Evolutionary conservation across 2,113 vertebrate genomes (phyloP).

Genomic region (Cyanoliseus patagonus): DNA sequence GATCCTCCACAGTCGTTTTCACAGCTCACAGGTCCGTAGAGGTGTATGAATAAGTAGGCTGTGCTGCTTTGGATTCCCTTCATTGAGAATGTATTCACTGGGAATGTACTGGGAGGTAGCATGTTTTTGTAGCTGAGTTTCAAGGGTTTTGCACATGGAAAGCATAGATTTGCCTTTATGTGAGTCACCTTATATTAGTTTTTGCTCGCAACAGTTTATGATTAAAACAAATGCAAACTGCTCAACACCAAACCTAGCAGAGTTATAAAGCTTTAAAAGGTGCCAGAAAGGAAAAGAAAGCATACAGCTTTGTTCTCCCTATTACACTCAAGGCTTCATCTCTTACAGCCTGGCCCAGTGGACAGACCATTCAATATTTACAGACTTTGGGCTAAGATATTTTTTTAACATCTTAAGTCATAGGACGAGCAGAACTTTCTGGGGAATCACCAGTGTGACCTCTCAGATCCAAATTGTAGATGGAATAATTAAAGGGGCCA

Average conservation of each 20-base stretch:
- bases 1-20: not conserved
- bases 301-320: not conserved
- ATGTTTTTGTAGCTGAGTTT: not conserved
- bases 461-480: not conserved
- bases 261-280: not conserved
- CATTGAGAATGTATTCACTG: not conserved
- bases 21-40: not conserved
- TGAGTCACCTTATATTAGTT: not conserved
- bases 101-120: not conserved
- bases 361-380: not conserved
- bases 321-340: not conserved
- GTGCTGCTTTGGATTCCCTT: not conserved
- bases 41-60: not conserved
- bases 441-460: not conserved
- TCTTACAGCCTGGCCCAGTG: not conserved
- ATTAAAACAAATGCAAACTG: not conserved
- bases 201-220: not conserved
- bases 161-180: not conserved
- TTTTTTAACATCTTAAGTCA: not conserved
- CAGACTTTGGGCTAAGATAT: accelerated
- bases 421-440: not conserved
- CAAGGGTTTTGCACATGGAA: not conserved
- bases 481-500: not conserved
- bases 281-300: not conserved
- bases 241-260: not conserved